Evolutionary conservation across 2,888 invertebrate species (phyloP), one percentile per base, ranked within the genome.

Genomic region (Entomobrya multifasciata): DNA sequence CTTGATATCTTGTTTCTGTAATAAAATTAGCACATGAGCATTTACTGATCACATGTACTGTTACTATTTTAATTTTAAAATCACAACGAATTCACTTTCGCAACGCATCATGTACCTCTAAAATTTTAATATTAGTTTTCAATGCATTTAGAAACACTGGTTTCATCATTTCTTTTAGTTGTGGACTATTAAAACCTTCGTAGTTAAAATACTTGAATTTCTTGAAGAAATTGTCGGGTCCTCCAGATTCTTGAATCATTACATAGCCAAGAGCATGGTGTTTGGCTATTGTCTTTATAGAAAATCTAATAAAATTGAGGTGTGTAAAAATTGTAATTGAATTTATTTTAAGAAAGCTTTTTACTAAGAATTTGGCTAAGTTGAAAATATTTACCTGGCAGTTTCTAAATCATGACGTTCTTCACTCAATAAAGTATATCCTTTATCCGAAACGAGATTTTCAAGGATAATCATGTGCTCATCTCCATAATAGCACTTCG

Each of bases 401-500:
- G 78, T 17, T n/a, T 60, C 78, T 13, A 80, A 70, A 27, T 80
- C 80, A 3, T 80, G 80, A 8, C 20, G 30, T 0, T 0, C 47
- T 22, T 41, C 55, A 22, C 36, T 1, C 1, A 70, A 0, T 52
- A 80, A 13, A 2, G 20, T 52, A n/a, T 27, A 80, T 1, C 70
- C 80, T 25, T 57, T 67, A 3, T 80, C 80, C 22, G n/a, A n/a
- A n/a, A 55, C 70, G 1, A 80, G 13, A 55, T 80, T 41, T 44
- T 80, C 80, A 27, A 80, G 47, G 1, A 80, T 82, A 25, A 77
- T 77, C 15, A 88, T 10, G 20, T 67, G 10, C 2, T 79, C 79
- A 30, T 88, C 86, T 25, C 78, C 86, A n/a, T 62, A 88, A 74
- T 85, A 88, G 25, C 76, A 81, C 62, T 88, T 88, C 8, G 88